Conservation (phyloP, 2,888 invertebrate genomes). For the Apomyelois bistriatella region DNA sequence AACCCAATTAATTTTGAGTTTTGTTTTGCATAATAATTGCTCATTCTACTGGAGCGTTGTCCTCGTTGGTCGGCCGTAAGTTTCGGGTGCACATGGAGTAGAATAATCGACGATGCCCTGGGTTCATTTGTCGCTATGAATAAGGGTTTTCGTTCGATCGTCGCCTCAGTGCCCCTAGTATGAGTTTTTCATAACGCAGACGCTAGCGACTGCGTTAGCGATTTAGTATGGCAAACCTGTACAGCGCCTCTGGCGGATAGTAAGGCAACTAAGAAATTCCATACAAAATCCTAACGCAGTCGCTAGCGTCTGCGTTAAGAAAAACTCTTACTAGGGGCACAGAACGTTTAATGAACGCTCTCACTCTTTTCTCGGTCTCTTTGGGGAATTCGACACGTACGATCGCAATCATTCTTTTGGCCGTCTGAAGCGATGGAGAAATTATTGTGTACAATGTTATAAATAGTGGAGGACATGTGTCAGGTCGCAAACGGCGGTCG, state of each 20-base stretch:
- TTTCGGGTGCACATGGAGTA: constrained; percentile 46
- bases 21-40: constrained; percentile 63
- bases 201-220: too few relatives aligned
- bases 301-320: too few relatives aligned
- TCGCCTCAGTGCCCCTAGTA: too few relatives aligned
- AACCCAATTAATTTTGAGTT: constrained; percentile 56
- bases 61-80: constrained; percentile 38
- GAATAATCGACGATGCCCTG: constrained; percentile 47
- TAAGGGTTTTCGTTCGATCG: constrained; percentile 28
- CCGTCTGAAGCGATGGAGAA: neutral
- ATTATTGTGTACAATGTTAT: constrained; percentile 14
- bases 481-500: constrained; percentile 33
- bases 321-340: too few relatives aligned
- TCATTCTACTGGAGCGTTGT: constrained; percentile 37
- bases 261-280: too few relatives aligned
- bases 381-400: constrained; percentile 25
- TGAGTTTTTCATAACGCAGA: too few relatives aligned
- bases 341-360: constrained; percentile 35
- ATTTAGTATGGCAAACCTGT: too few relatives aligned
- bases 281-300: too few relatives aligned
- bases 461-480: constrained; percentile 61
- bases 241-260: too few relatives aligned
- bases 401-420: constrained; percentile 26
- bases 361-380: constrained; percentile 30
- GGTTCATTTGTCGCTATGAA: constrained; percentile 43